Percentiles rank a stretch among this genome's conserved stretches.
Evolutionary conservation across 2,888 invertebrate species (phyloP).

Genomic region (Ormia ochracea): DNA sequence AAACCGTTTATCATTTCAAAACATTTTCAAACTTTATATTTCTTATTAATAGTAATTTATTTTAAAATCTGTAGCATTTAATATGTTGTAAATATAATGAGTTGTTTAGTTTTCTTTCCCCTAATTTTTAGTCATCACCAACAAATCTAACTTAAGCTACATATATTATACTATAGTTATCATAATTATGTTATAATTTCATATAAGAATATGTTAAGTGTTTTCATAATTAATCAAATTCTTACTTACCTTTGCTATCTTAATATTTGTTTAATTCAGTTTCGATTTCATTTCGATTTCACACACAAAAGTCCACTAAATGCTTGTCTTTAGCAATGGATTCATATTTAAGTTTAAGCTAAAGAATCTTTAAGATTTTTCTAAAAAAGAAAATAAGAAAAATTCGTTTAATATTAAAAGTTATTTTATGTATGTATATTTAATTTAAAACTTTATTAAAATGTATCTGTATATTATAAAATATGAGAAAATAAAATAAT

Average conservation of each 20-base stretch:
- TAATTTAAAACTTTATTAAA: neutral
- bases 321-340: neutral
- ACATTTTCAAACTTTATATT: neutral
- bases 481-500: neutral
- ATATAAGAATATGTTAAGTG: neutral
- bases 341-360: neutral
- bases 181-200: constrained; percentile 22
- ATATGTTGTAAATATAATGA: constrained; percentile 44
- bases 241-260: neutral
- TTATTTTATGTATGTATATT: constrained; percentile 27
- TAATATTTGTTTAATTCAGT: neutral
- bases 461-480: constrained; percentile 33
- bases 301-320: neutral
- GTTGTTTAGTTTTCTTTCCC: neutral
- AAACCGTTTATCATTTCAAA: neutral
- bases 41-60: neutral
- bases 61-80: neutral
- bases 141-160: constrained; percentile 28
- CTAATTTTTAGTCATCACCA: constrained; percentile 24
- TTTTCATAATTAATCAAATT: constrained; percentile 26
- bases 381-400: neutral
- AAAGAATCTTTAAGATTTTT: constrained; percentile 44
- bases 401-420: neutral
- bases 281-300: neutral
- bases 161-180: constrained; percentile 24